Evolutionary conservation across 2,888 invertebrate genomes (phyloP).

Genomic region (Plebejus anna): DNA sequence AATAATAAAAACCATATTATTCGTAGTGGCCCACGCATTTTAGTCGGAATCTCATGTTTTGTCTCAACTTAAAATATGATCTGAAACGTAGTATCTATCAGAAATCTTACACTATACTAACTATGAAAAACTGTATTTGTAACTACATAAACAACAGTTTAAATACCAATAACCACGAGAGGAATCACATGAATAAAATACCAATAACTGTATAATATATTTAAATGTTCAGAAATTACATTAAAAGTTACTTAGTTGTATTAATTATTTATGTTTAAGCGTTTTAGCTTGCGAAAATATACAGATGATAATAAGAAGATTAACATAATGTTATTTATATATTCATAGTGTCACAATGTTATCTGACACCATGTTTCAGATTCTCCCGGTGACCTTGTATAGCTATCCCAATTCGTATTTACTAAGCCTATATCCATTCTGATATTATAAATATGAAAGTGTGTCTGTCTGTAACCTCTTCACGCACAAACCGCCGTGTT

Average conservation of each 20-base stretch:
- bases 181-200: background rate
- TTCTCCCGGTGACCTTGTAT: conserved; percentile 1
- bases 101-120: background rate
- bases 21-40: no score
- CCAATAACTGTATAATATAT: background rate
- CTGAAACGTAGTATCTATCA: background rate
- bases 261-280: background rate
- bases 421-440: background rate
- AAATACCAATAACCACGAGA: background rate
- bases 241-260: conserved; percentile 5
- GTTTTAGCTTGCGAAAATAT: background rate
- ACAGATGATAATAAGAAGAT: background rate
- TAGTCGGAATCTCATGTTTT: no score
- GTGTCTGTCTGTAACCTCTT: no score
- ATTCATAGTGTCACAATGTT: conserved; percentile 12
- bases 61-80: no score
- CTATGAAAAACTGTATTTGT: background rate
- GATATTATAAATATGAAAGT: no score
- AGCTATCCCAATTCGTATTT: background rate
- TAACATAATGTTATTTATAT: conserved; percentile 10
- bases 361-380: conserved; percentile 12
- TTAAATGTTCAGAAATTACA: background rate
- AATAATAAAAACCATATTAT: no score
- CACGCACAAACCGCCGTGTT: no score
- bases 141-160: background rate